These are phyloP conservation scores for Eustalomyia histrio DNA, from an alignment of 2,888 invertebrate species.

Conservation along the genomic window DNA sequence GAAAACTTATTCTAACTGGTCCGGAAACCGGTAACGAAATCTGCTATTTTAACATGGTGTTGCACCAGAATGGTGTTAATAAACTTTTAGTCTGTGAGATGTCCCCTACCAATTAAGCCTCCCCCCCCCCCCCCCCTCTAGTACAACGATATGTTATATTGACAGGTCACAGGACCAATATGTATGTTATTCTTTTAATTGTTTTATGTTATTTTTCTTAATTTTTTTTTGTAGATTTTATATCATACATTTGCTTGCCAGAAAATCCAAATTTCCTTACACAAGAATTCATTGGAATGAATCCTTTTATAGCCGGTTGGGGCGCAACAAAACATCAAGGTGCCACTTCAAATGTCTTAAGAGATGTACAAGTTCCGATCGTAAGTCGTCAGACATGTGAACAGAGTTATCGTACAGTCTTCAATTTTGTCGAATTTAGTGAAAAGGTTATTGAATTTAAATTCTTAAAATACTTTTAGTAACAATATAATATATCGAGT, in stretches of 20 bases:
- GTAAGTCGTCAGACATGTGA: constrained; percentile 76
- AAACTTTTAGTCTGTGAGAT: no score
- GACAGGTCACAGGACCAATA: no score
- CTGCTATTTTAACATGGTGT: no score
- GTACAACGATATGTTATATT: no score
- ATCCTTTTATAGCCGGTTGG: constrained; percentile 89
- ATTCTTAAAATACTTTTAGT: neutral
- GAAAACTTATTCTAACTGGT: no score
- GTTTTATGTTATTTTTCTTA: no score
- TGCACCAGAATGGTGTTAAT: no score
- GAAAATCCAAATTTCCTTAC: constrained; percentile 74
- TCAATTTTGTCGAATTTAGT: constrained; percentile 71
- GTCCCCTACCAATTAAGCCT: no score
- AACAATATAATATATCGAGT: neutral
- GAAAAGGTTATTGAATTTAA: constrained; percentile 69
- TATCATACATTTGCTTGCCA: constrained; percentile 90
- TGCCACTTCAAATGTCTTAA: constrained; percentile 77
- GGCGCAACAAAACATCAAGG: constrained; percentile 82
- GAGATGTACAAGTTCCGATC: constrained; percentile 80
- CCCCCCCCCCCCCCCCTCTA: no score
- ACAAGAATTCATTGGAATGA: constrained; percentile 79
- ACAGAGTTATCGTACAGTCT: constrained; percentile 78
- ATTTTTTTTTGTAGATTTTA: constrained; percentile 80
- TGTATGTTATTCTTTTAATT: no score
- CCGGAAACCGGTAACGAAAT: no score